phyloP scores from a whole-genome alignment of 2,113 vertebrate species.

The Pterocles burchelli region DNA sequence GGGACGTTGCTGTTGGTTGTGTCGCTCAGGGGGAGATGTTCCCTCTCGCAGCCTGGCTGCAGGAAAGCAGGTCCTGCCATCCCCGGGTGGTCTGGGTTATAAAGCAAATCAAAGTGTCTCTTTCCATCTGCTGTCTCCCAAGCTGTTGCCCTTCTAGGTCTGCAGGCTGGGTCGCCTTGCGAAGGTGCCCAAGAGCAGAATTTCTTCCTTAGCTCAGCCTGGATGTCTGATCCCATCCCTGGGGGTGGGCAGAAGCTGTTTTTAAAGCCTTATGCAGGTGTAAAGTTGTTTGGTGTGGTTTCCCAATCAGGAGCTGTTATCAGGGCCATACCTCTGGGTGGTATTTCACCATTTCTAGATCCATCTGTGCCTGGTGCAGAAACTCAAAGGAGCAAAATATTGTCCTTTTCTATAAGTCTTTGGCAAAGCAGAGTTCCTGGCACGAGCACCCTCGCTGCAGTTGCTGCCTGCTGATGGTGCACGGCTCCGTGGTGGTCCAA shows the following conservation, averaged over 20 bases:
- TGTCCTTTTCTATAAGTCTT: background rate
- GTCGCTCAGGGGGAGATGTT: accelerated
- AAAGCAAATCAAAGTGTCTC: background rate
- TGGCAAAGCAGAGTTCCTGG: background rate
- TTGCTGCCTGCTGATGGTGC: background rate
- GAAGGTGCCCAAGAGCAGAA: background rate
- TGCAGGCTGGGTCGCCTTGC: background rate
- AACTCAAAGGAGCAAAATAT: background rate
- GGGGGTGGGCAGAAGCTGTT: background rate
- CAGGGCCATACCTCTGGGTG: background rate
- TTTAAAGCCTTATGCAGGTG: background rate
- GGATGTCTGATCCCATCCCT: accelerated
- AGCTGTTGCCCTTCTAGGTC: background rate
- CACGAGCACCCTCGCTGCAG: background rate
- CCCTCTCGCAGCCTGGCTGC: background rate
- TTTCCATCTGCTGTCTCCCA: background rate
- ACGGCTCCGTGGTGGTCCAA: accelerated
- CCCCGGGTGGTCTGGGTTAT: background rate
- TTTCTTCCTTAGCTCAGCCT: background rate
- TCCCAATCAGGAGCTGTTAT: background rate
- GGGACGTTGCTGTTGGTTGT: background rate
- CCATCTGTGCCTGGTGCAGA: background rate
- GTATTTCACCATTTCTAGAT: background rate
- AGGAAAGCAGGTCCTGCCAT: background rate
- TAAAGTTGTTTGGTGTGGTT: background rate